Evolutionary conservation across 53 echinoderm and acorn worm genomes (phyloP).

Genomic region (Paelopatides confundens): DNA sequence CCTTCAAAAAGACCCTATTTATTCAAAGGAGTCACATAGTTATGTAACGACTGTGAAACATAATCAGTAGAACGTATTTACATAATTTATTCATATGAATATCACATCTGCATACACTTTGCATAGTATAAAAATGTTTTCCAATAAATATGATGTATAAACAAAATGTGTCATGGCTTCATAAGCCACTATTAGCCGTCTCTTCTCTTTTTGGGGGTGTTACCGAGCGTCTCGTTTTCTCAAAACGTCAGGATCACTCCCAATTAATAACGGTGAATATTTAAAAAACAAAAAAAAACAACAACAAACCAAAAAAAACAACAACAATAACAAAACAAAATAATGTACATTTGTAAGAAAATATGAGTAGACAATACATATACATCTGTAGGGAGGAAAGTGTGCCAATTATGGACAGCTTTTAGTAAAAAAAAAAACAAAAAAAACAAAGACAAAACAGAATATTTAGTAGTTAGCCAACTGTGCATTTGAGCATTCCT

Average conservation of each 20-base stretch:
- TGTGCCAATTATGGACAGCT: too few species aligned
- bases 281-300: background rate
- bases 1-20: too few species aligned
- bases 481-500: too few species aligned
- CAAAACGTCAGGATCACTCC: too few species aligned
- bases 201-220: background rate
- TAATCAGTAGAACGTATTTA: slow-evolving; percentile 7
- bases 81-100: slow-evolving; percentile 28
- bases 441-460: background rate
- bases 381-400: too few species aligned
- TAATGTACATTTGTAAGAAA: background rate
- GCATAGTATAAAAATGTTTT: slow-evolving; percentile 36
- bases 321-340: background rate
- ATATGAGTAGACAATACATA: background rate
- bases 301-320: background rate
- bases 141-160: slow-evolving; percentile 32
- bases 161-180: background rate
- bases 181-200: background rate
- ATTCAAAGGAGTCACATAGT: background rate
- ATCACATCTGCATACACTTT: slow-evolving; percentile 44
- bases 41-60: background rate
- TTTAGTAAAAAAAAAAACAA: background rate
- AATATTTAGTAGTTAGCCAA: too few species aligned
- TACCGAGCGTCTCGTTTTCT: background rate
- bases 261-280: too few species aligned